Conservation (phyloP, 2,113 vertebrate genomes). For the Pelusios castaneus region DNA sequence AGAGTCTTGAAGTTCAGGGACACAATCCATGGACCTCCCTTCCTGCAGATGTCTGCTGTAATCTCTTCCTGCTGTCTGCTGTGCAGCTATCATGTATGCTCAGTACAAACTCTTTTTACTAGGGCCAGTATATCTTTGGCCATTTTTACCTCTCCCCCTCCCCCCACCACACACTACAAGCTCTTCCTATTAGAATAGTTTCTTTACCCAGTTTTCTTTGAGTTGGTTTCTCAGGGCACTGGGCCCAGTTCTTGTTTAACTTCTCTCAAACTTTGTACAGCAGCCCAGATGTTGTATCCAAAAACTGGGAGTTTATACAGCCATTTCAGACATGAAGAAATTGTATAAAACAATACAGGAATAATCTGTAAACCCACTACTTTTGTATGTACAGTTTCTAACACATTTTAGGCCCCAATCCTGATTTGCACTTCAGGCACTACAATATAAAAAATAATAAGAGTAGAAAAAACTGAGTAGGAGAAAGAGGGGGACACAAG, state of each 20-base stretch:
- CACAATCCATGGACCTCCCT: neutral
- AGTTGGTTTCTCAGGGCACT: slow-evolving; percentile 64
- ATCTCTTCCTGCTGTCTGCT: neutral
- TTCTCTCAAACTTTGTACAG: slow-evolving; percentile 53
- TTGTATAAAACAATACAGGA: slow-evolving; percentile 26
- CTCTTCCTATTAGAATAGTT: slow-evolving; percentile 52
- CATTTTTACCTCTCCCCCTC: neutral
- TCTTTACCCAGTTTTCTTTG: slow-evolving; percentile 53
- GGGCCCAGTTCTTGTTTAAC: slow-evolving; percentile 64
- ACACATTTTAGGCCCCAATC: slow-evolving; percentile 36
- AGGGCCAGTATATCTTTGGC: neutral
- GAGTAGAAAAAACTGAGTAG: slow-evolving; percentile 38
- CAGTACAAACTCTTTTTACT: neutral
- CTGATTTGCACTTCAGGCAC: neutral
- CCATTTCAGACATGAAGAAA: neutral
- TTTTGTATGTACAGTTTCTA: slow-evolving; percentile 41
- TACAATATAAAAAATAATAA: neutral
- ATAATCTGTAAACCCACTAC: slow-evolving; percentile 38
- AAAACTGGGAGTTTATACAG: neutral
- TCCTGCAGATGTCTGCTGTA: neutral
- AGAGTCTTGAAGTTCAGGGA: neutral
- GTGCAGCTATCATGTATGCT: neutral
- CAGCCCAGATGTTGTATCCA: slow-evolving; percentile 40
- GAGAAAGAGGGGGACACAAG: slow-evolving; percentile 5
- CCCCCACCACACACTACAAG: neutral